phyloP scores from a whole-genome alignment of 2,113 vertebrate species.

The Anolis sagrei region DNA sequence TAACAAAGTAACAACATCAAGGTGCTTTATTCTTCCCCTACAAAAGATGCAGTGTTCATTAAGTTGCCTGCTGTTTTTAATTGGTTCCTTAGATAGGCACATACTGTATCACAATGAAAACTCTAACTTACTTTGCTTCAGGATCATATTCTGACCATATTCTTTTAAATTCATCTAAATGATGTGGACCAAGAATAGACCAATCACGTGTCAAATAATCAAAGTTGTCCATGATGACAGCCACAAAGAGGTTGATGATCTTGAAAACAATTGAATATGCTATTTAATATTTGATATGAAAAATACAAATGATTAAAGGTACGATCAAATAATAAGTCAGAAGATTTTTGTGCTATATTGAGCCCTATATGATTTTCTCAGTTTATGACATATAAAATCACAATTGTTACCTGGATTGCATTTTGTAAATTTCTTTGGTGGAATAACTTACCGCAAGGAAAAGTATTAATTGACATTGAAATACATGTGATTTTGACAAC shows the following conservation, averaged over 20 bases:
- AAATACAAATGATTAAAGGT: neutral
- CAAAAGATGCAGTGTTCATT: conserved; percentile 28
- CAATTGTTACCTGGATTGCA: neutral
- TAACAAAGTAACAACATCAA: conserved; percentile 95
- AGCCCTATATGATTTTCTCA: neutral
- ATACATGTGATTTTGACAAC: neutral
- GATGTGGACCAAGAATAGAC: conserved; percentile 98
- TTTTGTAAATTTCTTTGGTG: neutral
- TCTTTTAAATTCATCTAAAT: conserved; percentile 98
- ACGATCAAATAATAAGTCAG: too few species aligned
- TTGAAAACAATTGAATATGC: conserved; percentile 62
- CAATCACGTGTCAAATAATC: conserved; percentile 98
- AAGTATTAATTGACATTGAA: neutral
- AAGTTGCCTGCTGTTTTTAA: neutral
- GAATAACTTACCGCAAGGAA: neutral
- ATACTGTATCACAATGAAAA: neutral
- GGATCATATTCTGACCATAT: conserved; percentile 99
- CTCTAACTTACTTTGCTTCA: conserved; percentile 92
- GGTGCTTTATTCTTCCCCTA: conserved; percentile 97
- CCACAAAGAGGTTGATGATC: conserved; percentile 99
- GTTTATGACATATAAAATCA: neutral
- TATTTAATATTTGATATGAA: neutral
- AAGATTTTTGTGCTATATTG: neutral
- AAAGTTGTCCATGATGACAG: conserved; percentile 99
- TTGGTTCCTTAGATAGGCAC: neutral